Evolutionary conservation across 2,797 vertebrate genomes (phyloP).

Genomic region (Chanos chanos): DNA sequence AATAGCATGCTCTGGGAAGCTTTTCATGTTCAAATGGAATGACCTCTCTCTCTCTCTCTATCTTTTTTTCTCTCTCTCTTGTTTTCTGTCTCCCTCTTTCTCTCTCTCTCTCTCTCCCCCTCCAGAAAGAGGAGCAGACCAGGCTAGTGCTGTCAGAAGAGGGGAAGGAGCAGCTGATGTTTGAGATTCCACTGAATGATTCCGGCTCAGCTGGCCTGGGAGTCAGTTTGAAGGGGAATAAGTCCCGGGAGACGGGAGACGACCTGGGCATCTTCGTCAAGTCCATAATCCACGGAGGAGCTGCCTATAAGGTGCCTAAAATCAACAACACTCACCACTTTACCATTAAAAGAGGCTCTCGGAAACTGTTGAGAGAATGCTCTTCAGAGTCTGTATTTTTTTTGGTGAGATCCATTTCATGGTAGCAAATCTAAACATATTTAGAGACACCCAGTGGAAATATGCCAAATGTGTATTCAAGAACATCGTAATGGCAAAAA

Average conservation of each 20-base stretch:
- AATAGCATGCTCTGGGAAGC: slow-evolving; percentile 29
- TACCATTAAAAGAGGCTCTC: too few species aligned
- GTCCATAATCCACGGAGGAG: slow-evolving; percentile 93
- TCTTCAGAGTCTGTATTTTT: too few species aligned
- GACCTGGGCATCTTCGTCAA: slow-evolving; percentile 99
- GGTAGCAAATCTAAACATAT: too few species aligned
- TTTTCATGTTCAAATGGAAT: slow-evolving; percentile 46
- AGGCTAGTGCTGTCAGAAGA: slow-evolving; percentile 68
- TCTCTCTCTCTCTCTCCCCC: slow-evolving; percentile 21
- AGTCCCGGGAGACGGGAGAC: slow-evolving; percentile 88
- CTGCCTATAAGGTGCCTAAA: slow-evolving; percentile 87
- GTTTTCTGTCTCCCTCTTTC: background rate
- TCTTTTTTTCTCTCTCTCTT: background rate
- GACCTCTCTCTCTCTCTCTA: slow-evolving; percentile 21
- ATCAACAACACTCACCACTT: background rate
- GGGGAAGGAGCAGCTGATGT: slow-evolving; percentile 87
- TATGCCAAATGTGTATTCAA: too few species aligned
- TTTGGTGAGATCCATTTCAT: too few species aligned
- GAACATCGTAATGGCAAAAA: too few species aligned
- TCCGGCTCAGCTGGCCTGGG: slow-evolving; percentile 93
- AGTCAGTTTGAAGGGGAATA: slow-evolving; percentile 96
- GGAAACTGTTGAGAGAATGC: too few species aligned
- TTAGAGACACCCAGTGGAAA: too few species aligned
- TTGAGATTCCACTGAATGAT: slow-evolving; percentile 95
- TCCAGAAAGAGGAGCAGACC: slow-evolving; percentile 82